phyloP scores from a whole-genome alignment of 2,888 invertebrate genomes.

The Alloscopus bannaensis region DNA sequence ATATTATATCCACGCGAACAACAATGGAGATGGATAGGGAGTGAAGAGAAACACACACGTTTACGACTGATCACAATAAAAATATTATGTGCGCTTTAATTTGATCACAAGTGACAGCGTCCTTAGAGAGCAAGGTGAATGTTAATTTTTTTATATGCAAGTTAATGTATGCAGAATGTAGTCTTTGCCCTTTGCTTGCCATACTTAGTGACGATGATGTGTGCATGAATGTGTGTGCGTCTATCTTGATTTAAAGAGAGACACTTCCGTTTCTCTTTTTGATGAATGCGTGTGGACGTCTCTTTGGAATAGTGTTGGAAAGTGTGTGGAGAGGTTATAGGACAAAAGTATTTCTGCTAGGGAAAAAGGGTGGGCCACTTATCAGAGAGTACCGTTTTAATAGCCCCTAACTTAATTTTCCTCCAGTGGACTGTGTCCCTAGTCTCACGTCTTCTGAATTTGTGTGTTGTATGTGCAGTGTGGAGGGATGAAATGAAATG shows the following conservation, averaged over 20 bases:
- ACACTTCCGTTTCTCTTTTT: constrained; percentile 14
- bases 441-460: too few species aligned
- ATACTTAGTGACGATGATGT: neutral
- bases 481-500: constrained; percentile 6
- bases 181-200: too few species aligned
- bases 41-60: neutral
- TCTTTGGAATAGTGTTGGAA: too few species aligned
- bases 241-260: neutral
- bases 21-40: neutral
- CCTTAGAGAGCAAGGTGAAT: constrained; percentile 39
- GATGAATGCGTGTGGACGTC: neutral
- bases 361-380: neutral
- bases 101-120: constrained; percentile 45
- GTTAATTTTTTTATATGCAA: constrained; percentile 14
- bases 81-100: constrained; percentile 36
- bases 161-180: constrained; percentile 5
- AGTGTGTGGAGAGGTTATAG: neutral
- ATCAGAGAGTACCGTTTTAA: too few species aligned
- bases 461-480: neutral
- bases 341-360: neutral
- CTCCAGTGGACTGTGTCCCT: too few species aligned
- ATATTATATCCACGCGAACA: too few species aligned
- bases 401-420: too few species aligned
- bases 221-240: neutral
- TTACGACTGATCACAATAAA: constrained; percentile 34